Evolutionary conservation across 2,888 invertebrate species (phyloP), one percentile per base, ranked within the genome.

Genomic region (Zeuzera pyrina): DNA sequence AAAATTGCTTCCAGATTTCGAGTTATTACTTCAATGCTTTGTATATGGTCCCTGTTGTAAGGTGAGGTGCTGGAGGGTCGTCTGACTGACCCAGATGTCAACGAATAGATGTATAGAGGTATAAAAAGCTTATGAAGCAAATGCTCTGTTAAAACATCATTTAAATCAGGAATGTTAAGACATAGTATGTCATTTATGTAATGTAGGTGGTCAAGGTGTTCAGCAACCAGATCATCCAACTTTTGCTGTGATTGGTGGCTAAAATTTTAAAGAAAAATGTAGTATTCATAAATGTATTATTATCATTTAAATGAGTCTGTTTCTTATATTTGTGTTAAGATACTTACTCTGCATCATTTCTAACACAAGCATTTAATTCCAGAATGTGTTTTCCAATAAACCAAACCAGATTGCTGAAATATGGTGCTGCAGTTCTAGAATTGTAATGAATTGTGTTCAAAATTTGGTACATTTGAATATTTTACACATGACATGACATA

Each of bases 401-500:
- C 97, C 98, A 98, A 25, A 98, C 98, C 34, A 99, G 87, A 78
- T 99, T 98, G 47, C 97, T 97, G 70, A 99, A 98, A 79, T 98
- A 99, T 1, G 98, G 97, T 15, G 97, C 97, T 6, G 98, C 98
- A 21, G 98, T 98, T 73, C 94, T 87, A 47, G 16, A 52, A 55
- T 16, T 3, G 31, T 29, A 33, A 28, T 28, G 38, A 36, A 31
- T 1, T 5, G 11, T 5, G 10, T 10, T 22, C 5, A n/a, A 19
- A 19, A 7, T 19, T 19, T 19, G 19, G 19, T 5, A 19, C 19
- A 19, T 2, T 19, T 19, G 5, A 8, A 19, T 19, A 2, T 19
- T 19, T 19, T 8, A 19, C 1, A 19, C 5, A 19, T 19, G 8
- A 7, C 8, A 19, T 19, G n/a, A n/a, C n/a, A n/a, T n/a, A n/a